Percentiles rank a stretch among this genome's conserved stretches.
Evolutionary conservation across 35 echinoderm and acorn worm species (phyloP).

Genomic region (Patiria miniata): DNA sequence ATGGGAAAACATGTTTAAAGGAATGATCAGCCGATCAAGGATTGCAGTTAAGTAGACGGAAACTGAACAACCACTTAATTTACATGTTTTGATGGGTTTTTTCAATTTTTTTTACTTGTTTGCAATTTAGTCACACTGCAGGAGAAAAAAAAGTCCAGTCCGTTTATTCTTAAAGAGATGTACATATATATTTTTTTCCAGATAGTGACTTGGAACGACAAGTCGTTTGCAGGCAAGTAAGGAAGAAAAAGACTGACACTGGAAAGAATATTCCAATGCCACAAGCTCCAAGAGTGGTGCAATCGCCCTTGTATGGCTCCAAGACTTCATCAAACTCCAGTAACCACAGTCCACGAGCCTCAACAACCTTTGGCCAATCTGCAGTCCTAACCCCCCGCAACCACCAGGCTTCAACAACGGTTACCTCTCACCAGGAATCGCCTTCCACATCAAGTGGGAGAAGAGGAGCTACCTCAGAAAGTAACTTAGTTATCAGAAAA

Average conservation of each 20-base stretch:
- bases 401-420: neutral
- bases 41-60: neutral
- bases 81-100: neutral
- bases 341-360: neutral
- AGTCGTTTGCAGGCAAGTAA: too few relatives aligned
- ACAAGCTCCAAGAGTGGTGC: neutral
- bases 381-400: neutral
- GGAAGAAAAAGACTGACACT: too few relatives aligned
- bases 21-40: neutral
- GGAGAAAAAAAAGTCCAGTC: neutral
- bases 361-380: neutral
- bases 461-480: slow-evolving; percentile 9
- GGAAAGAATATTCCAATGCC: too few relatives aligned
- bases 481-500: neutral
- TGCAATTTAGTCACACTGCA: neutral
- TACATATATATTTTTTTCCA: neutral
- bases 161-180: neutral
- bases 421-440: neutral
- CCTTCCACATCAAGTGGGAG: neutral
- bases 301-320: too few relatives aligned
- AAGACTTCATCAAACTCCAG: too few relatives aligned
- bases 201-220: neutral
- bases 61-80: neutral
- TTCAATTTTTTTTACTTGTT: neutral
- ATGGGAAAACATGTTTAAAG: neutral